phyloP scores from a whole-genome alignment of 2,797 vertebrate genomes.

The Lepus townsendii region DNA sequence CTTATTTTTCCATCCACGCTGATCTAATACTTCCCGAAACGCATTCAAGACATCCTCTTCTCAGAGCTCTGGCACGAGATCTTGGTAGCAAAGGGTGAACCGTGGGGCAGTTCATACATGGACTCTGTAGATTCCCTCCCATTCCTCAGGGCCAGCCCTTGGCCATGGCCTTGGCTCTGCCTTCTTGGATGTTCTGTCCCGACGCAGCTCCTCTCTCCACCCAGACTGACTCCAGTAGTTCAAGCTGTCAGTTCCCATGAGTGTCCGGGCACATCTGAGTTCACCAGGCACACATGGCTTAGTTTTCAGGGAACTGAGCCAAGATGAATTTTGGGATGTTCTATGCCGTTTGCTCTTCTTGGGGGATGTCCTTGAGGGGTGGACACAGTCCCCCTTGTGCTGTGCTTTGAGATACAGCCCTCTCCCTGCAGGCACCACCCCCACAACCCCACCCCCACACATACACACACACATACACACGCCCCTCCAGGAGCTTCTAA shows the following conservation, averaged over 20 bases:
- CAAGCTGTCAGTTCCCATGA: too few relatives aligned
- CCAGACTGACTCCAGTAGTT: background rate
- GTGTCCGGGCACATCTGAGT: background rate
- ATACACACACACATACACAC: too few relatives aligned
- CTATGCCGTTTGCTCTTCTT: background rate
- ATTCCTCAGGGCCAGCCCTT: background rate
- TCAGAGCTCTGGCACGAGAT: background rate
- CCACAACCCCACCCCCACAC: too few relatives aligned
- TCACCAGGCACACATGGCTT: background rate
- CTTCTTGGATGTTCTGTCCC: background rate
- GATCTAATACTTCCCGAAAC: constrained; percentile 2
- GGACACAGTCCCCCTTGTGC: background rate
- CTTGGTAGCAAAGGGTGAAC: background rate
- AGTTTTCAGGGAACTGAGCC: background rate
- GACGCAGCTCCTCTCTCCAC: background rate
- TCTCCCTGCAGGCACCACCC: too few relatives aligned
- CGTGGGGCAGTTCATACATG: background rate
- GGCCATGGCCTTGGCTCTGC: background rate
- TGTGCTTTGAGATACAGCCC: background rate
- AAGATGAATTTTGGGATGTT: background rate
- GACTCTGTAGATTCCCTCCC: background rate
- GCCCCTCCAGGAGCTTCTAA: background rate
- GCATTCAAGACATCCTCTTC: background rate
- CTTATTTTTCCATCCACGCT: background rate
- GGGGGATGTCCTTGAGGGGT: background rate